phyloP scores from a whole-genome alignment of 1,140 invertebrate genomes.

The Ruditapes philippinarum region DNA sequence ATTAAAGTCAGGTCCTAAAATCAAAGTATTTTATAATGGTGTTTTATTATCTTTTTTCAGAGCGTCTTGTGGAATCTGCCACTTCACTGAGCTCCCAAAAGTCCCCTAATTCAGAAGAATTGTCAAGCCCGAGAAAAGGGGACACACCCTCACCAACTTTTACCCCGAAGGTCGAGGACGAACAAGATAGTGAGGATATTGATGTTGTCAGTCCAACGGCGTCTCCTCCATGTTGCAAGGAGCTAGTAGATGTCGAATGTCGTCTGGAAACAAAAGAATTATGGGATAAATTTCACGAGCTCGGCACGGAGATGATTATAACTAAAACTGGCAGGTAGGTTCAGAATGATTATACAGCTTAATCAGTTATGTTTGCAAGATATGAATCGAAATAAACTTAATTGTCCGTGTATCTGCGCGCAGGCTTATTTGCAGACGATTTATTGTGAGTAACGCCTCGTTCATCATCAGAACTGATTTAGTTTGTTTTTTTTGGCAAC shows the following conservation, averaged over 20 bases:
- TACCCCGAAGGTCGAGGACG: neutral
- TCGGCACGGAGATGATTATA: constrained; percentile 99
- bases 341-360: neutral
- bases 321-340: constrained; percentile 99
- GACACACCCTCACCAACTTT: constrained; percentile 30
- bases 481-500: neutral
- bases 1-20: too few relatives aligned
- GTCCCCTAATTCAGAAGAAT: constrained; percentile 11
- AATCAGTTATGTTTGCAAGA: neutral
- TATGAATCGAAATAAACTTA: neutral
- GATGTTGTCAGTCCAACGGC: constrained; percentile 69
- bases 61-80: constrained; percentile 71
- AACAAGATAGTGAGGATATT: constrained; percentile 89
- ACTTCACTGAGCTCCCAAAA: constrained; percentile 51
- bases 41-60: constrained; percentile 41
- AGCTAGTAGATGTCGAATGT: constrained; percentile 82
- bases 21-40: too few relatives aligned
- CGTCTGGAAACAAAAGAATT: constrained; percentile 90
- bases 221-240: constrained; percentile 74
- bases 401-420: neutral
- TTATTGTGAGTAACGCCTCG: neutral
- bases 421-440: neutral
- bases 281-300: constrained; percentile 99
- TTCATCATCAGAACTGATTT: neutral
- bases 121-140: constrained; percentile 52